Percentiles rank a stretch among this genome's conserved stretches.
These are phyloP conservation scores for Erethizon dorsatum DNA, from an alignment of 2,797 vertebrate species.

Conservation along the genomic window DNA sequence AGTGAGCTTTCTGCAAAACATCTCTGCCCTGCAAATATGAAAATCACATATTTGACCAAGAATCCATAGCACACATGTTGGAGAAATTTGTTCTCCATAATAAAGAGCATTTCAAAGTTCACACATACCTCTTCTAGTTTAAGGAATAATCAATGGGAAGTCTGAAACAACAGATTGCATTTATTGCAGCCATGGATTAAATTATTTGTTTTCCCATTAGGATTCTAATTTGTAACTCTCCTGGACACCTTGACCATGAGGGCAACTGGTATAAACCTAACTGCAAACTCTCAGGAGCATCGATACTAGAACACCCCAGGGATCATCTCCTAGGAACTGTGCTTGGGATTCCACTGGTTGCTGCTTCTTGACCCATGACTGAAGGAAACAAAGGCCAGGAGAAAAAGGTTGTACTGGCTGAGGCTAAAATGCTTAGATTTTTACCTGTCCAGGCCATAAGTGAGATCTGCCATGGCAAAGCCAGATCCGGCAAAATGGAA, in stretches of 20 bases:
- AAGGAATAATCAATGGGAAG: neutral
- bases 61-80: neutral
- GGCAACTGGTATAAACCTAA: neutral
- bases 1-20: neutral
- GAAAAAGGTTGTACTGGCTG: fast-evolving
- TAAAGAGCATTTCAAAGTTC: neutral
- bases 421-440: too few species aligned
- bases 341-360: too few species aligned
- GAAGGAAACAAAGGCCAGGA: neutral
- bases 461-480: neutral
- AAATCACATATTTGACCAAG: neutral
- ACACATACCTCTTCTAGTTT: neutral
- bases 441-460: neutral
- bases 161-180: neutral
- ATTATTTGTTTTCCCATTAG: neutral
- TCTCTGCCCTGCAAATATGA: neutral
- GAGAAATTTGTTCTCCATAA: neutral
- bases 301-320: neutral
- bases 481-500: neutral
- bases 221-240: neutral
- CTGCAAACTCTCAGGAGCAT: neutral
- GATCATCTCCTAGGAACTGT: too few species aligned
- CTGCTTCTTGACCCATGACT: too few species aligned
- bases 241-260: too few species aligned
- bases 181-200: fast-evolving